Evolutionary conservation across 2,113 vertebrate genomes (phyloP).

Genomic region (Natator depressus): DNA sequence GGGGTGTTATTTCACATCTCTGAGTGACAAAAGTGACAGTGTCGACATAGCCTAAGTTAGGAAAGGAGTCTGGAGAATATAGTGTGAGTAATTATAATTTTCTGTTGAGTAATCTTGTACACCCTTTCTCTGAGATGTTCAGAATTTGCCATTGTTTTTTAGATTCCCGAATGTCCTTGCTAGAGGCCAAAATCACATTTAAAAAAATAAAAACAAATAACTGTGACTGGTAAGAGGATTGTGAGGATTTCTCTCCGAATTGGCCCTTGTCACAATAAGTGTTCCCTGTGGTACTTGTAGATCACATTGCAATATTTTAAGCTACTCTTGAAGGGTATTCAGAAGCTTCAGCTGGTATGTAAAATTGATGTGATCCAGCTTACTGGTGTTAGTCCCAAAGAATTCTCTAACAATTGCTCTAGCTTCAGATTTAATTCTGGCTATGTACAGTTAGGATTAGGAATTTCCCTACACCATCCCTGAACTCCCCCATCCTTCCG

Average conservation of each 20-base stretch:
- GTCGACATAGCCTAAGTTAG: not conserved
- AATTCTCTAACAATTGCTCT: not conserved
- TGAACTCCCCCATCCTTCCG: no score
- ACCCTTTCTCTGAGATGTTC: not conserved
- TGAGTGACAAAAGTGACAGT: no score
- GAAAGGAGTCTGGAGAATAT: not conserved
- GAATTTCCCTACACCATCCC: no score
- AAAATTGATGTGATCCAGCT: not conserved
- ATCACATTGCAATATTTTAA: not conserved
- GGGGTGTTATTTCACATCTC: no score
- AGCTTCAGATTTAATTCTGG: not conserved
- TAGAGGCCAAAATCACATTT: not conserved
- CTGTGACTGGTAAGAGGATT: accelerated
- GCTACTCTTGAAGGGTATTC: not conserved
- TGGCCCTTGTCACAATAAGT: not conserved
- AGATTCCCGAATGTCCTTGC: not conserved
- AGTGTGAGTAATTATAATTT: not conserved
- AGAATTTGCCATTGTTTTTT: not conserved
- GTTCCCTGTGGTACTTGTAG: not conserved
- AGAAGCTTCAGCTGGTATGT: not conserved
- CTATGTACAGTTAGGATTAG: no score
- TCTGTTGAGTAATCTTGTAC: not conserved
- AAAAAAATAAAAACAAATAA: not conserved
- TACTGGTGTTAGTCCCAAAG: not conserved
- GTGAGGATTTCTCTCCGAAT: not conserved